These are phyloP conservation scores for Marmota flaviventris DNA, from an alignment of 2,113 vertebrate genomes.

Conservation along the genomic window DNA sequence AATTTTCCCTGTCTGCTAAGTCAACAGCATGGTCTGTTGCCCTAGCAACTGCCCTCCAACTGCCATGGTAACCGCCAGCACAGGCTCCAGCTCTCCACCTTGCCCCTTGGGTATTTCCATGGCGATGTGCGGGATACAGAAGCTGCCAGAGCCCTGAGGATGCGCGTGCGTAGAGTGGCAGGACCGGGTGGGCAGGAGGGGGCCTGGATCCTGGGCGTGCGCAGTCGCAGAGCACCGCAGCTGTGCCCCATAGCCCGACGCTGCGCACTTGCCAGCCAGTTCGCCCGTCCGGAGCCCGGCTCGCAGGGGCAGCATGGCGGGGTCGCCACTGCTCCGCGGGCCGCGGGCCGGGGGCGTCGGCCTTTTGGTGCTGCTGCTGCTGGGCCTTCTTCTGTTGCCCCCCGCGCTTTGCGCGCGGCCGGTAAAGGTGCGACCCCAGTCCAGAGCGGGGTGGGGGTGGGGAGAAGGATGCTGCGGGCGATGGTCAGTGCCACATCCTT, in stretches of 20 bases:
- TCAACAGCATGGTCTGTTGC: constrained; percentile 71
- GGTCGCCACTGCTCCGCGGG: constrained; percentile 75
- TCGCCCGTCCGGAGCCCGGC: constrained; percentile 80
- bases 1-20: constrained; percentile 54
- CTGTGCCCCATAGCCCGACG: neutral
- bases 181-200: neutral
- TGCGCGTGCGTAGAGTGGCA: constrained; percentile 71
- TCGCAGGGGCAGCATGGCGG: constrained; percentile 79
- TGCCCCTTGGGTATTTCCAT: constrained; percentile 76
- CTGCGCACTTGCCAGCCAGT: constrained; percentile 76
- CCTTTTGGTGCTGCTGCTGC: constrained; percentile 74
- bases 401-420: constrained; percentile 53
- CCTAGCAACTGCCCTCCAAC: constrained; percentile 70
- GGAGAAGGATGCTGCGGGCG: neutral
- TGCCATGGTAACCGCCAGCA: constrained; percentile 76
- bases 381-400: constrained; percentile 61
- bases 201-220: neutral
- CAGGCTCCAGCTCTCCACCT: constrained; percentile 51
- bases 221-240: constrained; percentile 67
- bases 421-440: constrained; percentile 69
- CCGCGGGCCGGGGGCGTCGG: constrained; percentile 81
- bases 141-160: neutral
- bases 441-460: neutral
- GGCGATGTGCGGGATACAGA: neutral
- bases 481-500: neutral